Conservation (phyloP, 2,113 vertebrate species). For the Aptenodytes forsteri region DNA sequence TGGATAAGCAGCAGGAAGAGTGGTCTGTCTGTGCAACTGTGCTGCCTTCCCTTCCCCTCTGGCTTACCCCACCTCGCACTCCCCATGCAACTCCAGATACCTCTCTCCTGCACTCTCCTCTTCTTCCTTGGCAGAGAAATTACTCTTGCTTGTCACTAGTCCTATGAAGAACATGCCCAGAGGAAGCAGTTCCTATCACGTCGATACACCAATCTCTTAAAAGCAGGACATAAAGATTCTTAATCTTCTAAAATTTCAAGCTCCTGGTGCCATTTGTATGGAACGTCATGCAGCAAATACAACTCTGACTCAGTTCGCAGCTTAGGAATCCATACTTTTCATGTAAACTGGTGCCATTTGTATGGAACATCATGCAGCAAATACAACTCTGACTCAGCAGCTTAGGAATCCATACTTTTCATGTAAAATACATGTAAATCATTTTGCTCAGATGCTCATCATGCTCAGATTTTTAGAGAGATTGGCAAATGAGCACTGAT, state of each 20-base stretch:
- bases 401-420: neutral
- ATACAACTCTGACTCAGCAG: neutral
- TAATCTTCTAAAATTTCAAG: neutral
- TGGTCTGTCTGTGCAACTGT: neutral
- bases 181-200: neutral
- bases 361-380: neutral
- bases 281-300: neutral
- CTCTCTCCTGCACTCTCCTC: neutral
- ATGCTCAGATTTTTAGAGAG: neutral
- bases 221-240: neutral
- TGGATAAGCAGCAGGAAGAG: neutral
- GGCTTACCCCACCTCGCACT: neutral
- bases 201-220: neutral
- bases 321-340: neutral
- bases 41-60: neutral
- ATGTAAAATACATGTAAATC: neutral
- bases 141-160: neutral
- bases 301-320: neutral
- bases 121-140: neutral
- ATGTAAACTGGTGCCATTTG: too few species aligned
- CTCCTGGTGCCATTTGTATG: neutral
- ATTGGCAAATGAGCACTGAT: neutral
- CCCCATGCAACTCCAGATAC: neutral
- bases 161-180: neutral
- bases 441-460: too few species aligned